Percentiles rank a stretch among this genome's conserved stretches.
Conservation (phyloP, 2,797 vertebrate species). For the Coranthus polyacanthus region DNA sequence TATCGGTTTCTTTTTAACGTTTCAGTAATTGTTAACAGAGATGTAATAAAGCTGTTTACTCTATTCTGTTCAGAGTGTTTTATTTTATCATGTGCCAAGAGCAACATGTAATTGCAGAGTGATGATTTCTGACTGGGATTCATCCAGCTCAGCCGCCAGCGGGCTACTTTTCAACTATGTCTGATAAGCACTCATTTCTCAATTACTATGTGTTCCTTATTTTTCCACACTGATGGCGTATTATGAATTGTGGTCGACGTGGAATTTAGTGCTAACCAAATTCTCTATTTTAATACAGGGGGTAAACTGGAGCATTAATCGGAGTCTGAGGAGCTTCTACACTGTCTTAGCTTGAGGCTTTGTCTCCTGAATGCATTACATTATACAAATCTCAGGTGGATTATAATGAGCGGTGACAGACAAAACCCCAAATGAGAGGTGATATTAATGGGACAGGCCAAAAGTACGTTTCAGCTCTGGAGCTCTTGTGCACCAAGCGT, state of each 20-base stretch:
- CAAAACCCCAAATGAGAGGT: neutral
- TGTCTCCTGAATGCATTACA: conserved; percentile 2
- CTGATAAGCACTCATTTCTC: no score
- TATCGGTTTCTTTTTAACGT: conserved; percentile 13
- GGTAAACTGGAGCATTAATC: conserved; percentile 8
- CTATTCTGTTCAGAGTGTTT: neutral
- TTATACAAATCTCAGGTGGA: conserved; percentile 6
- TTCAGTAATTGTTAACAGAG: conserved; percentile 11
- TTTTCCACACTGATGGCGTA: conserved; percentile 28
- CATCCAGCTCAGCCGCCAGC: conserved; percentile 18
- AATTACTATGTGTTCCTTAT: neutral
- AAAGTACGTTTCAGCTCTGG: conserved; percentile 12
- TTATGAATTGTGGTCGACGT: conserved; percentile 1
- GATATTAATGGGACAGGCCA: conserved; percentile 16
- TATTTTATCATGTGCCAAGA: conserved; percentile 3
- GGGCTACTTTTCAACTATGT: no score
- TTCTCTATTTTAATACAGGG: conserved; percentile 15
- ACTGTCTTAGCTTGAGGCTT: conserved; percentile 4
- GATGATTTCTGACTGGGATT: conserved; percentile 28
- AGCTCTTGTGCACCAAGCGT: conserved; percentile 10
- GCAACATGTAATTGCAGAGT: conserved; percentile 1
- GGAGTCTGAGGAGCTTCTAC: conserved; percentile 2
- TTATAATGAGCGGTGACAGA: conserved; percentile 44
- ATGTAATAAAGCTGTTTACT: conserved; percentile 19
- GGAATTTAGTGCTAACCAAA: conserved; percentile 18